Conservation (phyloP, 2,797 vertebrate species). For the Sebastes nivosus region DNA sequence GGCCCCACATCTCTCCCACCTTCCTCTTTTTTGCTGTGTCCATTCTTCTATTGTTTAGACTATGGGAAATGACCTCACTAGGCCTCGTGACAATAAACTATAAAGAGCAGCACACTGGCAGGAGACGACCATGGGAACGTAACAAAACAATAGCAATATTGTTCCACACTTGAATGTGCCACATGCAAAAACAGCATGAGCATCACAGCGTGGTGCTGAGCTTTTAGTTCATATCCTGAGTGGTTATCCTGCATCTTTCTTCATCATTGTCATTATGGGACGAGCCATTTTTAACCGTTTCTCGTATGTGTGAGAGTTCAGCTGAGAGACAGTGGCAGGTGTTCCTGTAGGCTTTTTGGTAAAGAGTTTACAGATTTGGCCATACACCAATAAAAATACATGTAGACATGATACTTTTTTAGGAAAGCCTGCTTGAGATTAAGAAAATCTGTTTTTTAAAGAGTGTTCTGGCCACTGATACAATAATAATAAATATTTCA, state of each 20-base stretch:
- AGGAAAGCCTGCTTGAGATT: background rate
- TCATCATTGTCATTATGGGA: conserved; percentile 4
- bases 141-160: conserved; percentile 66
- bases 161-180: conserved; percentile 57
- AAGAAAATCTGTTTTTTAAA: background rate
- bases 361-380: background rate
- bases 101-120: conserved; percentile 50
- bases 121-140: conserved; percentile 59
- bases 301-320: background rate
- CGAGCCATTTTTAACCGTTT: conserved; percentile 32
- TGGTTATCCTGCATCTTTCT: conserved; percentile 51
- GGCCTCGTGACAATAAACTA: conserved; percentile 47
- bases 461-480: background rate
- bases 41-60: conserved; percentile 69
- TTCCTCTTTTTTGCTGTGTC: conserved; percentile 36
- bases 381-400: background rate
- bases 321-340: background rate
- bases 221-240: conserved; percentile 35
- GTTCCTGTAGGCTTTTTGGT: background rate
- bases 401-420: background rate
- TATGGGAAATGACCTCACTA: conserved; percentile 75
- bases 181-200: conserved; percentile 14
- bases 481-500: background rate
- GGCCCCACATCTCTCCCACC: conserved; percentile 43
- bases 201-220: conserved; percentile 17